Evolutionary conservation across 2,888 invertebrate species (phyloP).

Genomic region (Caenorhabditis afra): DNA sequence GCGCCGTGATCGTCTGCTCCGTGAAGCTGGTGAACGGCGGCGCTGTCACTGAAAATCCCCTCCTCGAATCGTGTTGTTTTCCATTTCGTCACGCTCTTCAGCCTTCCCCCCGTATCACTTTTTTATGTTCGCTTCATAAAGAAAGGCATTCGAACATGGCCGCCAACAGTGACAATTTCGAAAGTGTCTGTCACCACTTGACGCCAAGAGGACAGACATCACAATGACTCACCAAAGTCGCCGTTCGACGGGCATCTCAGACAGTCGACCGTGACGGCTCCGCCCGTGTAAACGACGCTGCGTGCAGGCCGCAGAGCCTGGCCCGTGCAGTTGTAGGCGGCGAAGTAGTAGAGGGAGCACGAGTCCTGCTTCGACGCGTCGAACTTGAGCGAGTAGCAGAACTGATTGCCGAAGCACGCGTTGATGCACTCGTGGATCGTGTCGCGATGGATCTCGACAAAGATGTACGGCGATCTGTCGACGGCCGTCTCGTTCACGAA

Average conservation of each 20-base stretch:
- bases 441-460: slow-evolving; percentile 59
- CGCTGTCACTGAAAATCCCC: slow-evolving; percentile 66
- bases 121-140: slow-evolving; percentile 51
- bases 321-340: slow-evolving; percentile 70
- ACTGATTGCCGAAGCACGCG: slow-evolving; percentile 76
- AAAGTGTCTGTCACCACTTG: slow-evolving; percentile 37
- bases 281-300: slow-evolving; percentile 59
- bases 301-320: slow-evolving; percentile 57
- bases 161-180: slow-evolving; percentile 26
- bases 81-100: slow-evolving; percentile 24
- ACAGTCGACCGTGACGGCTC: slow-evolving; percentile 72
- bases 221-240: slow-evolving; percentile 70
- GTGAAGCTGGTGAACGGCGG: slow-evolving; percentile 67
- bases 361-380: slow-evolving; percentile 64
- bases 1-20: slow-evolving; percentile 67
- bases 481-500: slow-evolving; percentile 64
- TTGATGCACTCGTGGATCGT: slow-evolving; percentile 72
- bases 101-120: slow-evolving; percentile 27
- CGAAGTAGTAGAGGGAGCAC: slow-evolving; percentile 70
- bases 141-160: slow-evolving; percentile 39
- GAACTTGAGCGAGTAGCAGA: slow-evolving; percentile 74
- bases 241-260: slow-evolving; percentile 72
- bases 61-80: slow-evolving; percentile 1
- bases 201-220: slow-evolving; percentile 38
- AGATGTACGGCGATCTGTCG: slow-evolving; percentile 68